Percentiles rank a stretch among this genome's conserved stretches.
phyloP scores from a whole-genome alignment of 1,140 invertebrate species.

The Choristoneura fumiferana region DNA sequence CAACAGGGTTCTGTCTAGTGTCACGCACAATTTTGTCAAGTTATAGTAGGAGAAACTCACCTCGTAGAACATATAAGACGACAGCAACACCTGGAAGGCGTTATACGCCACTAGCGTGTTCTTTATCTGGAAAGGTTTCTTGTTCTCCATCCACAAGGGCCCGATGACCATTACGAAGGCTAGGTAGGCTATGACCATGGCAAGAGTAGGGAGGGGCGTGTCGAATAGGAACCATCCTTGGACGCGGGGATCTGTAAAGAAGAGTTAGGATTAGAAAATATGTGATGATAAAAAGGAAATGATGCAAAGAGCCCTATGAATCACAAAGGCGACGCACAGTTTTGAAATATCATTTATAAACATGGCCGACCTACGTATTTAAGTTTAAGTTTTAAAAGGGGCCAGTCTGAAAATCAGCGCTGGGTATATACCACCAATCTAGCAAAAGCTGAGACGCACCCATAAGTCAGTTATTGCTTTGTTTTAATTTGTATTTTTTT shows the following conservation, averaged over 20 bases:
- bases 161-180: constrained; percentile 90
- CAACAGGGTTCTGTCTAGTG: no score
- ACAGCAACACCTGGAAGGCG: constrained; percentile 91
- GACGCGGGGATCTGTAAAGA: constrained; percentile 88
- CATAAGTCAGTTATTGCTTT: no score
- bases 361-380: no score
- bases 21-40: neutral
- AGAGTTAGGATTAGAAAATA: constrained; percentile 14
- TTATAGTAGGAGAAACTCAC: constrained; percentile 75
- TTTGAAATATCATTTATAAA: no score
- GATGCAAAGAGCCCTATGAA: no score
- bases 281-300: no score
- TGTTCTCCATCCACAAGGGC: constrained; percentile 91
- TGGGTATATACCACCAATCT: no score
- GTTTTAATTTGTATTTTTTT: no score
- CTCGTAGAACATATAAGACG: constrained; percentile 93
- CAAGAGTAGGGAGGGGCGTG: constrained; percentile 90
- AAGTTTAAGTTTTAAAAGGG: no score
- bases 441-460: no score
- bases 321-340: no score
- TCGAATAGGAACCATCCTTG: constrained; percentile 95
- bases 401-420: no score
- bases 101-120: constrained; percentile 93
- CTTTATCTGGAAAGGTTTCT: constrained; percentile 91
- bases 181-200: constrained; percentile 89